phyloP scores from a whole-genome alignment of 2,888 invertebrate species.

The Pseudeuparius sepicola region DNA sequence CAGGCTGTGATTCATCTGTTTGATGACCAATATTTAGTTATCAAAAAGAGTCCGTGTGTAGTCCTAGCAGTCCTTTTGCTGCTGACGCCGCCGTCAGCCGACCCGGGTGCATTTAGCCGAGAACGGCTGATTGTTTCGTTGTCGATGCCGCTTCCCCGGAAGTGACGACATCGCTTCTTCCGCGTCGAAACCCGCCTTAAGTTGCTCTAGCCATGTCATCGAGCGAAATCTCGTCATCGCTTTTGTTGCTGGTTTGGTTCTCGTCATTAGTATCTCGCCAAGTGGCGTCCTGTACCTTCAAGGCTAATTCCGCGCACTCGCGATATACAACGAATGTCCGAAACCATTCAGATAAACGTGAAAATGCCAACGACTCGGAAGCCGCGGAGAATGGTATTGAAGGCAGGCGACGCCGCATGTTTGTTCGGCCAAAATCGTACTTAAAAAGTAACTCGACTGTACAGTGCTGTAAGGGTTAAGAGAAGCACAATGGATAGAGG shows the following conservation, averaged over 20 bases:
- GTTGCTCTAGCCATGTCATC: slow-evolving; percentile 6
- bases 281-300: no score
- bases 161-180: slow-evolving; percentile 14
- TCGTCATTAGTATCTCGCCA: no score
- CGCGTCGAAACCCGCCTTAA: slow-evolving; percentile 18
- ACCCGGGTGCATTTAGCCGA: slow-evolving; percentile 28
- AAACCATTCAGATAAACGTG: no score
- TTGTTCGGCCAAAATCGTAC: slow-evolving; percentile 36
- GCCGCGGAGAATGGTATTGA: no score
- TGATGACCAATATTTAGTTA: slow-evolving; percentile 42
- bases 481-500: slow-evolving; percentile 32
- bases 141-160: slow-evolving; percentile 21
- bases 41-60: slow-evolving; percentile 28
- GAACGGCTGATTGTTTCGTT: slow-evolving; percentile 27
- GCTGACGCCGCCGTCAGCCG: slow-evolving; percentile 26
- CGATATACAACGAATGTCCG: no score
- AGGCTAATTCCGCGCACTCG: no score
- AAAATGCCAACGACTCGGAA: no score
- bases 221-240: slow-evolving; percentile 1
- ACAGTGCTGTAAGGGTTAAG: slow-evolving; percentile 30
- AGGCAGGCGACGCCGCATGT: no score
- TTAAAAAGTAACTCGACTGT: slow-evolving; percentile 31
- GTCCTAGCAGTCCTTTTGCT: slow-evolving; percentile 34
- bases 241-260: neutral
- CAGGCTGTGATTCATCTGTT: slow-evolving; percentile 45